phyloP scores from a whole-genome alignment of 2,888 invertebrate species.

The Caenorhabditis sp. region DNA sequence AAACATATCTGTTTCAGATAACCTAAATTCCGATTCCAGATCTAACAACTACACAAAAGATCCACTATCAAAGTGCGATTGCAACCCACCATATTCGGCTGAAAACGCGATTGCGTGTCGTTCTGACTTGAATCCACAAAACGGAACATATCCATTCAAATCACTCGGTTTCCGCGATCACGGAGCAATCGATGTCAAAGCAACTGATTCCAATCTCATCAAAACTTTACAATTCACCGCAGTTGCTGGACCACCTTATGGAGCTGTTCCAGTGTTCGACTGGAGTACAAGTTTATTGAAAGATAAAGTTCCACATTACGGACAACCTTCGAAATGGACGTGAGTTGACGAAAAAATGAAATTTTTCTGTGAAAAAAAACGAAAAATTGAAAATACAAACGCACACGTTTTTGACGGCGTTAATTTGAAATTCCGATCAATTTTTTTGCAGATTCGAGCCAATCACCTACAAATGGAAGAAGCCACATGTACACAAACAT shows the following conservation, averaged over 20 bases:
- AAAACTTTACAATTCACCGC: slow-evolving; percentile 75
- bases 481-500: background rate
- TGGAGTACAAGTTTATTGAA: slow-evolving; percentile 80
- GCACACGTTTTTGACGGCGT: background rate
- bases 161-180: slow-evolving; percentile 78
- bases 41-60: slow-evolving; percentile 81
- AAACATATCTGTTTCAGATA: slow-evolving; percentile 40
- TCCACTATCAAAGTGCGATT: slow-evolving; percentile 78
- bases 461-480: slow-evolving; percentile 39
- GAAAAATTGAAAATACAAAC: background rate
- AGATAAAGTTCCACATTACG: slow-evolving; percentile 45
- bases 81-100: slow-evolving; percentile 79
- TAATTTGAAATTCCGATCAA: background rate
- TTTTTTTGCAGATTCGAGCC: slow-evolving; percentile 37
- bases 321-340: slow-evolving; percentile 46
- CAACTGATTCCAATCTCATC: slow-evolving; percentile 62
- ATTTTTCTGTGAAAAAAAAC: background rate
- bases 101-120: slow-evolving; percentile 80
- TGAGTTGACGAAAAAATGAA: slow-evolving; percentile 7
- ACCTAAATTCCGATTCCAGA: too few species aligned
- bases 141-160: slow-evolving; percentile 80
- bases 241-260: slow-evolving; percentile 76
- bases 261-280: slow-evolving; percentile 79
- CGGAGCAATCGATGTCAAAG: slow-evolving; percentile 80
- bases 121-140: slow-evolving; percentile 79